A percentile compares a stretch with the other conserved stretches of the same genome.
Evolutionary conservation across 2,888 invertebrate species (phyloP).

Genomic region (Polydrusus cervinus): DNA sequence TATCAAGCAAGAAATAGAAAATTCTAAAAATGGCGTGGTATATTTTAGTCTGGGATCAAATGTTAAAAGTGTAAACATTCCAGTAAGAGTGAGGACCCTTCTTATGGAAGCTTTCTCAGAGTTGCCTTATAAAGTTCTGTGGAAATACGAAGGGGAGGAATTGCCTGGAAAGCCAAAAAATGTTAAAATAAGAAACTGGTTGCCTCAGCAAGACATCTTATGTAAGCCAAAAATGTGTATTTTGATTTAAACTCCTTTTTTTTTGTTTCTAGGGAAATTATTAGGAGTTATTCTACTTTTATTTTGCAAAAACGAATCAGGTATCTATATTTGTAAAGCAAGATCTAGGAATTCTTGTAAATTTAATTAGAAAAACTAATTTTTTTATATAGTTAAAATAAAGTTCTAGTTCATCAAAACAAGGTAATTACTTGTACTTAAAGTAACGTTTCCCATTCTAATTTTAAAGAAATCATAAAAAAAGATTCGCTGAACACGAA

Average conservation of each 20-base stretch:
- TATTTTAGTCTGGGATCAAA: conserved; percentile 71
- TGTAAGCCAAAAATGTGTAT: conserved; percentile 66
- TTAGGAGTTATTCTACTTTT: no score
- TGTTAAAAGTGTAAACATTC: conserved; percentile 67
- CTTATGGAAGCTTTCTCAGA: conserved; percentile 68
- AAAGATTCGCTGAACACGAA: no score
- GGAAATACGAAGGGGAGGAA: conserved; percentile 70
- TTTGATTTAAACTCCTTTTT: background rate
- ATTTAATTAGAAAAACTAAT: no score
- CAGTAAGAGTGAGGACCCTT: conserved; percentile 62
- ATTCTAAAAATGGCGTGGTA: conserved; percentile 66
- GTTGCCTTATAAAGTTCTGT: conserved; percentile 69
- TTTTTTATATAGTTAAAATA: no score
- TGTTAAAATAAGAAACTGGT: conserved; percentile 70
- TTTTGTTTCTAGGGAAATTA: no score
- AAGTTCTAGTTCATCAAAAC: no score
- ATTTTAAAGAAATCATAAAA: no score
- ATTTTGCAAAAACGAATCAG: no score
- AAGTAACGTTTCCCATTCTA: no score
- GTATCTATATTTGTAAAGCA: no score
- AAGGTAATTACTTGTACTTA: no score
- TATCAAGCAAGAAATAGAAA: conserved; percentile 65
- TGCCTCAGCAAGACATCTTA: conserved; percentile 71
- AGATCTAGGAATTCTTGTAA: no score
- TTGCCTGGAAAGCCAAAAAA: conserved; percentile 67